A percentile compares a stretch with the other conserved stretches of the same genome.
These are phyloP conservation scores for Cryptocephalus primarius DNA, from an alignment of 2,888 invertebrate species.

Conservation along the genomic window DNA sequence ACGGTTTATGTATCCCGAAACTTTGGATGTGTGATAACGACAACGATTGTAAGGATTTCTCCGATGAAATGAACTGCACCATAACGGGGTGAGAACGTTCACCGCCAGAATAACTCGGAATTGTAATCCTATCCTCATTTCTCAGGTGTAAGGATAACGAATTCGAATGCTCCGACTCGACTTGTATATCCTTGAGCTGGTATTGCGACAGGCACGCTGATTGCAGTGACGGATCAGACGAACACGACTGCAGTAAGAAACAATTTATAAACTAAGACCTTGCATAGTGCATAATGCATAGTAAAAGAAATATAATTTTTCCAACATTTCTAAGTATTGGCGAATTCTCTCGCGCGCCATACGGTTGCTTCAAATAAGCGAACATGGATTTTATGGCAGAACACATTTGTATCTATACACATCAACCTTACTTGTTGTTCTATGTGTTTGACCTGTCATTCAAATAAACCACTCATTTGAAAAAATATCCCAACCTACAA, in stretches of 20 bases:
- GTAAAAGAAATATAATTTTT: not conserved
- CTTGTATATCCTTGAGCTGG: conserved; percentile 62
- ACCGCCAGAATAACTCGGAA: too few species aligned
- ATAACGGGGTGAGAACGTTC: conserved; percentile 53
- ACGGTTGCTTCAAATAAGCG: too few species aligned
- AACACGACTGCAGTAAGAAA: conserved; percentile 54
- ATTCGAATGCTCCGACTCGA: conserved; percentile 61
- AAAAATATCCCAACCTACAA: too few species aligned
- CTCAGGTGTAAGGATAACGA: conserved; percentile 61
- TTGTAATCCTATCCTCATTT: not conserved
- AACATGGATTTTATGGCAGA: too few species aligned
- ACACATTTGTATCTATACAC: too few species aligned
- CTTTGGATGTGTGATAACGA: conserved; percentile 67
- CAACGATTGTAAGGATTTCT: conserved; percentile 70
- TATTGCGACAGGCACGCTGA: conserved; percentile 67
- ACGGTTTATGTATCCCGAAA: conserved; percentile 66
- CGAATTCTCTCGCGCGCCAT: not conserved
- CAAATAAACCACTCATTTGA: too few species aligned
- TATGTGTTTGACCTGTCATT: too few species aligned
- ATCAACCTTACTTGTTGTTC: too few species aligned
- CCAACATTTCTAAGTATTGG: not conserved
- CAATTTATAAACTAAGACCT: not conserved
- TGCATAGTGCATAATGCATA: not conserved
- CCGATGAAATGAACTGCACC: conserved; percentile 67
- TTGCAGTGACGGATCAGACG: conserved; percentile 66